Evolutionary conservation across 2,888 invertebrate species (phyloP).

Genomic region (Catocala sponsa): DNA sequence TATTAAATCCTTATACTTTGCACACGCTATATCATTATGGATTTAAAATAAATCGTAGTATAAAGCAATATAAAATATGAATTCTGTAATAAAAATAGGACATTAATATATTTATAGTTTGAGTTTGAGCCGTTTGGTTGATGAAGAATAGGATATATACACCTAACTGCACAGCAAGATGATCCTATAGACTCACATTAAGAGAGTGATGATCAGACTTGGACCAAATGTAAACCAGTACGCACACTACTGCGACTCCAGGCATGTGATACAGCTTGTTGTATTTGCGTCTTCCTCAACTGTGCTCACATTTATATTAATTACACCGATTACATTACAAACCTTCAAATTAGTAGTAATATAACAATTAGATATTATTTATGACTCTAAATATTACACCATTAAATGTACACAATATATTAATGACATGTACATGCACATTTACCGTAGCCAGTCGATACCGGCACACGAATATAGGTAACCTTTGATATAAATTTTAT

Average conservation of each 20-base stretch:
- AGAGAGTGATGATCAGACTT: constrained; percentile 51
- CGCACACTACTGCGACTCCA: constrained; percentile 73
- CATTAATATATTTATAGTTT: too few species aligned
- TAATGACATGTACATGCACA: constrained; percentile 70
- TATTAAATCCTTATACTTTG: too few species aligned
- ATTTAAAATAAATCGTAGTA: too few species aligned
- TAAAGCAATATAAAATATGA: too few species aligned
- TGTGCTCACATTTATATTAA: constrained; percentile 70
- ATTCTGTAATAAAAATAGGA: too few species aligned
- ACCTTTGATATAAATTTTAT: constrained; percentile 4
- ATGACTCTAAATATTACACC: constrained; percentile 50
- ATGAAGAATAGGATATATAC: too few species aligned
- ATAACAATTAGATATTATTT: constrained; percentile 38
- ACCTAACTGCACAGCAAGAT: too few species aligned
- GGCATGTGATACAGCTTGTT: constrained; percentile 81
- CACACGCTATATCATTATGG: too few species aligned
- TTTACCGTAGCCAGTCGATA: constrained; percentile 43
- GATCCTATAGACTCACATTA: neutral
- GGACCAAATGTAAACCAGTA: constrained; percentile 86
- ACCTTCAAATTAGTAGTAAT: constrained; percentile 66
- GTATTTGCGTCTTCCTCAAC: constrained; percentile 84
- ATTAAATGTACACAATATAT: constrained; percentile 63
- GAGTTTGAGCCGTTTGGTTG: too few species aligned
- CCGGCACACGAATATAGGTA: constrained; percentile 17
- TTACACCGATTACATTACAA: constrained; percentile 63